Percentiles rank a stretch among this genome's conserved stretches.
These are phyloP conservation scores for Dromaius novaehollandiae DNA, from an alignment of 2,113 vertebrate species.

Conservation along the genomic window DNA sequence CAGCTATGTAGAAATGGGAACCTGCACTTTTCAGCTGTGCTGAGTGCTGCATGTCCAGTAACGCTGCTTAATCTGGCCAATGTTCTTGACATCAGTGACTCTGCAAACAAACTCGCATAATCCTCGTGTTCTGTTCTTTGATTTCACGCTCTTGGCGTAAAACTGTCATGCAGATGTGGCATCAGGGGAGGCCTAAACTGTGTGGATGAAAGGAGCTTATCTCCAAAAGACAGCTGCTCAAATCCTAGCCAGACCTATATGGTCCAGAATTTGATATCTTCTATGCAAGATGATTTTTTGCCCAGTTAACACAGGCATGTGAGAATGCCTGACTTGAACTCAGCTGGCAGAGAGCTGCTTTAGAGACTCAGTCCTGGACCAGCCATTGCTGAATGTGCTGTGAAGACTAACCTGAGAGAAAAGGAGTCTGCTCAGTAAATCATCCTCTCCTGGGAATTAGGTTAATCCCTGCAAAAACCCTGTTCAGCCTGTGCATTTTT, in stretches of 20 bases:
- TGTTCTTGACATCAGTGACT: not conserved
- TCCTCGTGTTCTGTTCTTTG: not conserved
- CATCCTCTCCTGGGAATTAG: not conserved
- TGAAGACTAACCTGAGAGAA: not conserved
- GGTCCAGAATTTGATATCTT: not conserved
- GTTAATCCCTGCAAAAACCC: not conserved
- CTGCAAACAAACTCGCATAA: not conserved
- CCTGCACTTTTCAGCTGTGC: accelerated
- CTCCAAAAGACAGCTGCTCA: not conserved
- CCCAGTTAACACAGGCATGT: accelerated
- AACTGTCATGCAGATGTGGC: not conserved
- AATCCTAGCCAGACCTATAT: not conserved
- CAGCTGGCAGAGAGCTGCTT: not conserved
- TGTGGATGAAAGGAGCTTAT: not conserved
- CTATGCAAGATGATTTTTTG: not conserved
- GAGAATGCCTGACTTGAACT: not conserved
- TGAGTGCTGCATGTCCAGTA: not conserved
- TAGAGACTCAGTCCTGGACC: not conserved
- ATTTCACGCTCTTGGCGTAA: not conserved
- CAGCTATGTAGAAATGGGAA: not conserved
- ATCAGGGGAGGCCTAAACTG: not conserved
- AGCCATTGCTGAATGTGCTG: not conserved
- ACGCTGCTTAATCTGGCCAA: not conserved
- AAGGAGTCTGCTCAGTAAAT: not conserved
- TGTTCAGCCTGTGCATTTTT: not conserved